These are phyloP conservation scores for Tylochromis polylepis DNA, from an alignment of 2,113 vertebrate species.

Conservation along the genomic window DNA sequence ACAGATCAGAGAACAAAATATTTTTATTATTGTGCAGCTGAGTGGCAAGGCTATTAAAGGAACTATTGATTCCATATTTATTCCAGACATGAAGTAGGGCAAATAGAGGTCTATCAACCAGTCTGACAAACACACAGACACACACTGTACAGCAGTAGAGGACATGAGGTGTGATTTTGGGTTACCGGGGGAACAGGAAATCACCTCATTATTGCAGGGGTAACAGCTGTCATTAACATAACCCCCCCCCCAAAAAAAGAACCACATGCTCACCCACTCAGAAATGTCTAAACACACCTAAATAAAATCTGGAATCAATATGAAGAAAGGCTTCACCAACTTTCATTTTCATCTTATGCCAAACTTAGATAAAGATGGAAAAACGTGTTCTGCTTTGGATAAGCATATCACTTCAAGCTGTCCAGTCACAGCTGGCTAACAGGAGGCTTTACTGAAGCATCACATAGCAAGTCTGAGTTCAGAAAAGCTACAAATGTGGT, in stretches of 20 bases:
- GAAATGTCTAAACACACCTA: background rate
- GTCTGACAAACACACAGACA: background rate
- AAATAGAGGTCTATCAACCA: background rate
- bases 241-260: background rate
- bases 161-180: slow-evolving; percentile 20
- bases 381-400: background rate
- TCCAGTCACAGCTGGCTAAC: slow-evolving; percentile 18
- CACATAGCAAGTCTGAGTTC: background rate
- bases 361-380: background rate
- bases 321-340: background rate
- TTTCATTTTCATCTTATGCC: slow-evolving; percentile 38
- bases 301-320: slow-evolving; percentile 7
- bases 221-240: slow-evolving; percentile 48
- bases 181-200: slow-evolving; percentile 44
- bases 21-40: background rate
- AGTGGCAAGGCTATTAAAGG: background rate
- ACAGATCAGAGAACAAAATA: slow-evolving; percentile 27
- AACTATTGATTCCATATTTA: background rate
- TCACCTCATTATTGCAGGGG: slow-evolving; percentile 36
- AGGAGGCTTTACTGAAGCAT: background rate
- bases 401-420: slow-evolving; percentile 7
- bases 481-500: background rate
- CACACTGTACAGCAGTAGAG: background rate
- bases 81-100: background rate
- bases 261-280: background rate